Base-by-base conservation (phyloP, 2,888 invertebrate species). In the Autographa gamma region DNA sequence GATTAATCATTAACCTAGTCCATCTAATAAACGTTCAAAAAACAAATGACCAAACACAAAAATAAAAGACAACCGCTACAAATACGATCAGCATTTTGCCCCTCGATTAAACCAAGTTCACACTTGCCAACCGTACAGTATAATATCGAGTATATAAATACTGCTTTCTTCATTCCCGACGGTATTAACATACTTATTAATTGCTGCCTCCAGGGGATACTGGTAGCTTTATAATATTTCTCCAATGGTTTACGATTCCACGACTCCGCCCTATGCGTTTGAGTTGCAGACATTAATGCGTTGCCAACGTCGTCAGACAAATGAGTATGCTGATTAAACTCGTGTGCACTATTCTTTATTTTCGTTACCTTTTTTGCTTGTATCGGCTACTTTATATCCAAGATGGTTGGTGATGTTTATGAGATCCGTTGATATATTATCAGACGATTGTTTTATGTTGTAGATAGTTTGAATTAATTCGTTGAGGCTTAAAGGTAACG, bases 101-200 rank as follows among this genome's bases (percentile, higher is more conserved):
- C 43, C 66, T 60, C 74, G 76, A 85, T 86, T 85, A 86, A 77
- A 71, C 80, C 70, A 71, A 82, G 86, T 88, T 88, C 87, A 86
- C 89, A 89, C 89, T 87, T 77, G 84, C 83, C 77, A 79, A 83
- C 76, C 76, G 74, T 80, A 79, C 82, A 74, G 78, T 81, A 82
- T 88, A 81, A 81, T 80, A 81, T 86, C 77, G 76, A 81, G 80
- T 81, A 81, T 81, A 81, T 84, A 84, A 83, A 83, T 83, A 83
- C 84, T 83, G 76, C 77, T 83, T 83, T 86, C 83, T 81, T 85
- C 85, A 81, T 84, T 85, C 85, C 76, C 78, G 77, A 77, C 77
- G 82, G 79, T 91, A 94, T 93, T 93, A 94, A 93, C 93, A 93
- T 92, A 92, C 92, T 93, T 93, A 94, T 93, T 94, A 94, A 94